Evolutionary conservation across 2,113 vertebrate species (phyloP), one percentile per base, ranked within the genome.

Genomic region (Gnathonemus longibarbis): DNA sequence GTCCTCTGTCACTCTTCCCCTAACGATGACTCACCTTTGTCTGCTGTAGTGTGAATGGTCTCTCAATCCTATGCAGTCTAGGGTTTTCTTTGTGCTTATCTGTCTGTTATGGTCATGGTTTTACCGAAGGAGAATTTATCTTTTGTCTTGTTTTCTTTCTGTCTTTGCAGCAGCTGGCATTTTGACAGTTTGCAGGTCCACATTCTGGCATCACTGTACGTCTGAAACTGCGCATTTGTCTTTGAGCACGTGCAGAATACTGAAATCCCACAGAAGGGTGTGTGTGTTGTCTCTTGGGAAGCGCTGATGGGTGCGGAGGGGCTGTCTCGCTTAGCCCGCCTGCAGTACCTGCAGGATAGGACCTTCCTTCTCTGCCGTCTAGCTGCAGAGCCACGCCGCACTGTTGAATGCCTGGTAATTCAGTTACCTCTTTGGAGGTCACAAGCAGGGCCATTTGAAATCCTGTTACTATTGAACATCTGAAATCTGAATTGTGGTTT

Each of bases 401-500:
- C 49, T 56, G 21, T 35, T 53, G 48, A 89, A 89, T 80, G 8
- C 66, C 2, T 53, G 52, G 2, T 70, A 66, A 52, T 86, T 87
- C 58, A 80, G 42, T 80, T 87, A 56, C 48, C 35, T 66, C 58
- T 39, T 80, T 56, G 49, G 62, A 88, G 62, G 85, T 77, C 49
- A 5, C 13, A 21, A 8, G 42, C n/a, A 13, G 80, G 13, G 62
- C 7, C 27, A 5, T 77, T 48, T 35, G 46, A 42, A 87, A 90
- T 77, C 9, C 13, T 49, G 27, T 90, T 35, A 56, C 45, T 35
- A 90, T 90, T 1, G 85, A 88, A 56, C 88, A 88, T 27, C 46
- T 50, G 89, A 80, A 90, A 80, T 53, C 84, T 90, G 84, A 90
- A 53, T 62, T 15, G 84, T 80, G 77, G 35, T 45, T 39, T 15